Evolutionary conservation across 2,888 invertebrate species (phyloP), one percentile per base, ranked within the genome.

Genomic region (Lithosia quadra): DNA sequence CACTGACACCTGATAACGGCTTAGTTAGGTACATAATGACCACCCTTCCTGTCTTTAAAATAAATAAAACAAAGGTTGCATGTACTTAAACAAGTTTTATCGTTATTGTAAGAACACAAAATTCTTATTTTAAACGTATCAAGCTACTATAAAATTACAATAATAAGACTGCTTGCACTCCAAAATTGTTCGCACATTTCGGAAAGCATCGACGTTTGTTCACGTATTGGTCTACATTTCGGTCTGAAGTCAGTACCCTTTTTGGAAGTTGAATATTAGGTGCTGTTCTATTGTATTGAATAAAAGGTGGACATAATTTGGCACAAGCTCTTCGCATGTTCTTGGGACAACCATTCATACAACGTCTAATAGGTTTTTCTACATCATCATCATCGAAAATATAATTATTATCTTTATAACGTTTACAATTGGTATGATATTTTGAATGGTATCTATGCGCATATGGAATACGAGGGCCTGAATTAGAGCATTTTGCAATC

Each of bases 381-480:
- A 9, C 49, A 18, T 5, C 39, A 33, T 59, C 58, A 15, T 63
- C 53, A 34, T 39, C 55, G 0, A 33, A n/a, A 55, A n/a, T n/a
- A 57, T 53, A 15, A 33, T 53, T n/a, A 43, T 21, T 18, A 57
- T 24, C 49, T 43, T 60, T 36, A 13, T 39, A 7, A 21, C 76
- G 78, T 49, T 78, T 85, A 71, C 92, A 93, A 49, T 78, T 71
- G 1, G 74, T 60, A 63, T 92, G 93, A 65, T 92, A 92, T 67
- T 76, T 89, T 0, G 93, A 92, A 22, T 84, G 78, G 0, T 43
- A 67, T 64, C 72, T 84, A 65, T 91, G 89, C 2, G 86, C 78
- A 69, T 80, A 83, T 0, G 92, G 91, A 18, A 89, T 88, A 4
- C 67, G 63, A 18, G 60, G 39, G 0, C 79, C 74, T 1, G 73